Evolutionary conservation across 1,140 invertebrate species (phyloP), one percentile per base, ranked within the genome.

Genomic region (Drosophila carrolli): DNA sequence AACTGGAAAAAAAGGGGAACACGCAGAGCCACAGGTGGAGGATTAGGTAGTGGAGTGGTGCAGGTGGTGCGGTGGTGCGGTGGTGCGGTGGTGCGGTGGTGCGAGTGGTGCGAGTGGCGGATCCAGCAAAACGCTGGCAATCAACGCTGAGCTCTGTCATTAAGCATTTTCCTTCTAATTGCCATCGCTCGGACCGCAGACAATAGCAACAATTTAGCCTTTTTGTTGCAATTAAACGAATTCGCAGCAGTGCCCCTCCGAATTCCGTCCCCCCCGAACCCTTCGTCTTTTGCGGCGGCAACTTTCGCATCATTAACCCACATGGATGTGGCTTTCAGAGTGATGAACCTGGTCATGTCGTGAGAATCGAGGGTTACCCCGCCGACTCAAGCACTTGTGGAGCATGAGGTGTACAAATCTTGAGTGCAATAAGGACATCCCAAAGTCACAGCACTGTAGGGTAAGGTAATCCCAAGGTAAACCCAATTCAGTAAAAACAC

Each of bases 141-240:
- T 66, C 66, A 65, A 29, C 50, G 37, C 50, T 35, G 62, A 19
- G 41, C 50, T 55, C 65, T 48, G 67, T 71, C 67, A 71, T 71
- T 71, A 71, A 40, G 41, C 67, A 70, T 71, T 71, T 71, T 50
- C 54, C 67, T 29, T 70, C 67, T 71, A 71, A 70, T 71, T 71
- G 67, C 65, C 50, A 29, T 27, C 10, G 48, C 59, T 55, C 27
- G 19, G 60, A 37, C 4, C 38, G 43, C 35, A 14, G 41, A 71
- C 66, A 68, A 71, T 71, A 57, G 63, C 67, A 57, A 41, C 51
- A 70, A 50, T 48, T 71, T 35, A 57, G 44, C 19, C 19, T 41
- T 70, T 68, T 70, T 70, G 51, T 70, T 71, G 67, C 67, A 70
- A 70, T 57, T 70, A 70, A 71, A 48, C 44, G 43, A 27, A 54